Evolutionary conservation across 2,888 invertebrate genomes (phyloP), one percentile per base, ranked within the genome.

Genomic region (Autographa pulchrina): DNA sequence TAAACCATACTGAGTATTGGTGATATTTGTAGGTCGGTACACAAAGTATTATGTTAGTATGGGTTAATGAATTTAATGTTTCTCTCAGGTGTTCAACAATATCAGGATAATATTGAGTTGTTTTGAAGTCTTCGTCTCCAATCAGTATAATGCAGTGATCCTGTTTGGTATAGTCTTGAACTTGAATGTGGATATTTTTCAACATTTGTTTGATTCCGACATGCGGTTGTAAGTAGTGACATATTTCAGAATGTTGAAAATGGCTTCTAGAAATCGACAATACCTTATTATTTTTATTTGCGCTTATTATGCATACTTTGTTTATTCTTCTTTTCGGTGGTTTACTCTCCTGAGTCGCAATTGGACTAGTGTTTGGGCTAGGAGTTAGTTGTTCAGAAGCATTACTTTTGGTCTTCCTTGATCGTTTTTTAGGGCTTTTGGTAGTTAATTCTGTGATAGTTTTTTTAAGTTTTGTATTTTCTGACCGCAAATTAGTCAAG

Each of bases 191-290:
- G 18, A 61, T 16, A 18, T 38, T n/a, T 16, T 41, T 35, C 14
- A 38, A 6, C 35, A n/a, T 14, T 8, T 78, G 65, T 54, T 65
- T n/a, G 38, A 63, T 48, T 7, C 20, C 59, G 32, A 60, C 56
- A 60, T 61, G 62, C 56, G 25, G 16, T 31, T 14, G 35, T 18
- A 16, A 35, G 32, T 63, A 59, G 56, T 64, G 18, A 41, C 67
- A 66, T 43, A 43, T 43, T 43, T 43, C 43, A 16, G 43, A 43
- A 43, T 43, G 13, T 43, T 13, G 43, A 43, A 43, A 16, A 13
- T 43, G 13, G 16, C 9, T 6, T 14, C 13, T 16, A 13, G 43
- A 13, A 16, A 43, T 43, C 16, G 43, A 43, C 4, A 13, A 16
- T 0, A 43, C 9, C 11, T 43, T 43, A 16, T 43, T 43, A 14